These are phyloP conservation scores for Uropsilus gracilis DNA, from an alignment of 2,113 vertebrate species.

Conservation along the genomic window DNA sequence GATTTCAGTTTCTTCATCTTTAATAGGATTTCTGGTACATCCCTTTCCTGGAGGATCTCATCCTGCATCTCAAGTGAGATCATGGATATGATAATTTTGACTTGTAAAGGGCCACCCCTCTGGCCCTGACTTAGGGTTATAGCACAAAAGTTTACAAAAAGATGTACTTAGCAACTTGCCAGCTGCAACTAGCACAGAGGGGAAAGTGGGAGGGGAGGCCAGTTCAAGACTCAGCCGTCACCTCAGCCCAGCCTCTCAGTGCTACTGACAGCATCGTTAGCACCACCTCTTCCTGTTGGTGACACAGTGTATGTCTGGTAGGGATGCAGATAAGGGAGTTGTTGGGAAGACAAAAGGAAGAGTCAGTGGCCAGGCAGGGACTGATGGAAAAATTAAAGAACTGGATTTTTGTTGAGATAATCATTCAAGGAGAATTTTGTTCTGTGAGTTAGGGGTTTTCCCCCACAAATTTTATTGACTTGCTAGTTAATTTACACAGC, in stretches of 20 bases:
- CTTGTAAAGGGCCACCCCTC: neutral
- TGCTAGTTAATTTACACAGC: too few relatives aligned
- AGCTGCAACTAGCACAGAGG: neutral
- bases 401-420: neutral
- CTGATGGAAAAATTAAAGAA: conserved; percentile 26
- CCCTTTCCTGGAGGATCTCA: neutral
- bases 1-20: neutral
- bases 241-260: neutral
- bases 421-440: neutral
- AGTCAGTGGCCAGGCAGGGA: neutral
- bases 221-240: neutral
- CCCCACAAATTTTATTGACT: too few relatives aligned
- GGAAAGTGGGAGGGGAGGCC: neutral
- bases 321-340: neutral
- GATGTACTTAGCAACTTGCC: neutral
- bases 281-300: conserved; percentile 2
- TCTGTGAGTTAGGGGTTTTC: neutral
- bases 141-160: neutral
- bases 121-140: neutral
- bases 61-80: neutral
- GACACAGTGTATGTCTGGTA: neutral
- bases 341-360: neutral
- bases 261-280: conserved; percentile 65
- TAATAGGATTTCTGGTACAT: neutral
- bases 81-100: neutral